A percentile compares a stretch with the other conserved stretches of the same genome.
phyloP scores from a whole-genome alignment of 2,797 vertebrate genomes.

The Brotogeris chrysoptera region DNA sequence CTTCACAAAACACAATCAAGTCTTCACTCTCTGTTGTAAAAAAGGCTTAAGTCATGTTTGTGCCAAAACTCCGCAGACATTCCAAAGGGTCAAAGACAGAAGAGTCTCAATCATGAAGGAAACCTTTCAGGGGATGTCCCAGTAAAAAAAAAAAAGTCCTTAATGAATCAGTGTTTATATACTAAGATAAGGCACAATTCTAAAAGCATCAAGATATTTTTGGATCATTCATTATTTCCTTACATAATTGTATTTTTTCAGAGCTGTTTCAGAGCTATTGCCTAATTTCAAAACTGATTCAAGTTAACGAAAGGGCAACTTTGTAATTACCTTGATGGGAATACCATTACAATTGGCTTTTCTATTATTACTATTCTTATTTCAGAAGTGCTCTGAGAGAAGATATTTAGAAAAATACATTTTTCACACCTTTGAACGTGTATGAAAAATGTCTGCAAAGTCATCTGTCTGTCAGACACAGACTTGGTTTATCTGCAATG shows the following conservation, averaged over 20 bases:
- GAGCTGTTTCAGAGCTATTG: neutral
- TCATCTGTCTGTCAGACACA: neutral
- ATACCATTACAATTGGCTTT: neutral
- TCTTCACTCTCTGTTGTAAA: neutral
- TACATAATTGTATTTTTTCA: neutral
- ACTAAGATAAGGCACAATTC: neutral
- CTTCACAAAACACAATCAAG: neutral
- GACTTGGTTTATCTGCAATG: neutral
- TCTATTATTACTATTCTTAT: neutral
- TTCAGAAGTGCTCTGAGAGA: neutral
- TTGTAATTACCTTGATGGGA: neutral
- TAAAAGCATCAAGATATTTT: neutral
- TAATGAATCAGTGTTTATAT: neutral
- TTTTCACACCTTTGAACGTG: neutral
- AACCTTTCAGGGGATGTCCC: neutral
- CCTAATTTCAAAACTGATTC: neutral
- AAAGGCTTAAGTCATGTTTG: neutral
- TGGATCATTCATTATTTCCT: neutral
- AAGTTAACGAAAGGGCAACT: neutral
- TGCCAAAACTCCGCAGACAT: neutral
- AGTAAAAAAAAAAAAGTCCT: rapidly evolving
- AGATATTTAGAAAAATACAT: neutral
- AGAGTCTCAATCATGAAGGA: neutral
- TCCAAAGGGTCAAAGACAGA: neutral
- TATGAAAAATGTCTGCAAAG: neutral